Evolutionary conservation across 2,888 invertebrate genomes (phyloP).

Genomic region (Drosophila parthenogenetica): DNA sequence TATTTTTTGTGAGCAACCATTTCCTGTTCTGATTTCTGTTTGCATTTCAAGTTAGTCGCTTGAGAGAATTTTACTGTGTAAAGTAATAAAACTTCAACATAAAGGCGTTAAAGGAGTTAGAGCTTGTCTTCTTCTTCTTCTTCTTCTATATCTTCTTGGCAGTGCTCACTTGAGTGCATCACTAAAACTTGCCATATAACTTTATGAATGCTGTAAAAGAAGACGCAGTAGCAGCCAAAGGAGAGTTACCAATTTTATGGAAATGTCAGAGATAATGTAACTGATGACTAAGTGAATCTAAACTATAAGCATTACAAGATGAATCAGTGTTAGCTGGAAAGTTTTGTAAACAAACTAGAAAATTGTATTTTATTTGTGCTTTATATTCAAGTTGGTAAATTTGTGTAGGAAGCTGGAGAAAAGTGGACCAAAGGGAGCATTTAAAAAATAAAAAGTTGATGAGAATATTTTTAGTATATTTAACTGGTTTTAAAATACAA

Average conservation of each 20-base stretch:
- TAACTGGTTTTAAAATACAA: too few relatives aligned
- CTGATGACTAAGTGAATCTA: slow-evolving; percentile 6
- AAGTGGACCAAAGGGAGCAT: too few relatives aligned
- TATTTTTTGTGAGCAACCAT: slow-evolving; percentile 36
- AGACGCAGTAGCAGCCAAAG: background rate
- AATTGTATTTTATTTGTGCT: too few relatives aligned
- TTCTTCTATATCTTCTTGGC: background rate
- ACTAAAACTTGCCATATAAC: slow-evolving; percentile 51
- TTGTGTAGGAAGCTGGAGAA: too few relatives aligned
- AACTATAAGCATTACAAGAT: slow-evolving; percentile 5
- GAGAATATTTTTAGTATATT: too few relatives aligned
- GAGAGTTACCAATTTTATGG: slow-evolving; percentile 26
- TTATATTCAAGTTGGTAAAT: too few relatives aligned
- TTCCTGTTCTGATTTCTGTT: slow-evolving; percentile 77
- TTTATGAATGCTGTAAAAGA: slow-evolving; percentile 57
- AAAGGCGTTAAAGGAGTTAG: slow-evolving; percentile 46
- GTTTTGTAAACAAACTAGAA: background rate
- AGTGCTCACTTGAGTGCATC: slow-evolving; percentile 39
- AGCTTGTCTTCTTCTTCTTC: slow-evolving; percentile 2
- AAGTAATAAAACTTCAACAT: slow-evolving; percentile 71
- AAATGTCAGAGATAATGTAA: slow-evolving; percentile 19
- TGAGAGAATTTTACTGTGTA: slow-evolving; percentile 65
- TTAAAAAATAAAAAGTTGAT: too few relatives aligned
- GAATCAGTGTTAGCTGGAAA: background rate
- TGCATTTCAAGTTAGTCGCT: slow-evolving; percentile 73